These are phyloP conservation scores for Limnodromus scolopaceus DNA, from an alignment of 2,797 vertebrate species.

Conservation along the genomic window DNA sequence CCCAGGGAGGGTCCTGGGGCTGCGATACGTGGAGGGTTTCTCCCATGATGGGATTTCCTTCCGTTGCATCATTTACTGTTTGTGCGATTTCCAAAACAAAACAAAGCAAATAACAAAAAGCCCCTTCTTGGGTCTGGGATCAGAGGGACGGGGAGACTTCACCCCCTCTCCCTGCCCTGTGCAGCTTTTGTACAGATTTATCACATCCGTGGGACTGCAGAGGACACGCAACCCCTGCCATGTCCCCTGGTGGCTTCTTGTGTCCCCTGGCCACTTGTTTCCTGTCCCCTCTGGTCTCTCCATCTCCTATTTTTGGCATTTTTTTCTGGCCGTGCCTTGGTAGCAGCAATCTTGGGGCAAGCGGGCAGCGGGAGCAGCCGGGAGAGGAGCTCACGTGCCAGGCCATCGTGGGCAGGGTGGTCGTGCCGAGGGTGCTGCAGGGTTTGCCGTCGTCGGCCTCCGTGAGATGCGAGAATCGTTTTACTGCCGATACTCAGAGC, in stretches of 20 bases:
- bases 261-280: background rate
- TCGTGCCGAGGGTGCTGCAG: background rate
- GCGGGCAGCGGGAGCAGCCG: background rate
- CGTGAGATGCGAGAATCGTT: fast-evolving
- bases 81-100: background rate
- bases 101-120: background rate
- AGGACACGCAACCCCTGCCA: fast-evolving
- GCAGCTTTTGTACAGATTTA: background rate
- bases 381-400: background rate
- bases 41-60: background rate
- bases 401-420: background rate
- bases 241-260: background rate
- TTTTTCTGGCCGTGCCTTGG: background rate
- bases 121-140: background rate
- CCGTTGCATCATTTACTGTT: background rate
- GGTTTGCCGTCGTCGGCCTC: fast-evolving
- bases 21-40: background rate
- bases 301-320: fast-evolving
- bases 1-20: background rate
- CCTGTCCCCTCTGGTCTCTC: background rate
- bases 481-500: background rate
- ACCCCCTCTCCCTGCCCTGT: fast-evolving
- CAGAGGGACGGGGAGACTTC: background rate
- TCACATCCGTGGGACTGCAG: background rate
- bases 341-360: background rate